Percentiles rank a stretch among this genome's conserved stretches.
phyloP scores from a whole-genome alignment of 2,113 vertebrate genomes.

The Apodemus speciosus region DNA sequence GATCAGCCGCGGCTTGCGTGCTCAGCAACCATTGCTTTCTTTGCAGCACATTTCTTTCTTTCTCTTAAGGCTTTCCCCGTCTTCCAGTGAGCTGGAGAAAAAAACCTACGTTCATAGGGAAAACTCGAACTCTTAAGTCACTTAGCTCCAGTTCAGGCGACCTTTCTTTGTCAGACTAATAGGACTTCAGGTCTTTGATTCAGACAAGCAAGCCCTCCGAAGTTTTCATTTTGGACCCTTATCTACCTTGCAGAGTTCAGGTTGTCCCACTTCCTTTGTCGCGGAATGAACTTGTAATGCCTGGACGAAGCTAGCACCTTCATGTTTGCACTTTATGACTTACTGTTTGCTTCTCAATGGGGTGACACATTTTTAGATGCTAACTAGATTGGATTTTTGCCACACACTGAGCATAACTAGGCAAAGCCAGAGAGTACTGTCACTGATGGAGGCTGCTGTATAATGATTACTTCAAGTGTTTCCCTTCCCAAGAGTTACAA shows the following conservation, averaged over 20 bases:
- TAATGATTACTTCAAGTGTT: conserved; percentile 1
- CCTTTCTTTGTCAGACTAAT: neutral
- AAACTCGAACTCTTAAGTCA: neutral
- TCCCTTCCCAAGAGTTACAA: conserved; percentile 2
- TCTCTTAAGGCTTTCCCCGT: neutral
- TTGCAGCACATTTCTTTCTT: neutral
- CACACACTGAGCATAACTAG: neutral
- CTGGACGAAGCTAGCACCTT: neutral
- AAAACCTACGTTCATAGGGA: neutral
- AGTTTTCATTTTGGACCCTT: neutral
- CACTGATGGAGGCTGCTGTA: neutral
- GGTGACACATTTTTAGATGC: neutral
- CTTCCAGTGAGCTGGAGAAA: neutral
- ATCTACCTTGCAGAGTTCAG: neutral
- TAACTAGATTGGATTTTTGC: conserved; percentile 12
- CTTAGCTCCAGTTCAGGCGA: neutral
- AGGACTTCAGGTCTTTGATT: neutral
- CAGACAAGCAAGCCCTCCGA: neutral
- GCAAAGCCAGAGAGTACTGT: neutral
- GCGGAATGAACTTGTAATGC: neutral
- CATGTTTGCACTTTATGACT: neutral
- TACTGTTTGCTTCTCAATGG: neutral
- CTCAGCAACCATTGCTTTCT: neutral
- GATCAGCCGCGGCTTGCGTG: neutral
- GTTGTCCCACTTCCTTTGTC: conserved; percentile 9